phyloP scores from a whole-genome alignment of 2,888 invertebrate genomes.

The Ceriagrion tenellum region DNA sequence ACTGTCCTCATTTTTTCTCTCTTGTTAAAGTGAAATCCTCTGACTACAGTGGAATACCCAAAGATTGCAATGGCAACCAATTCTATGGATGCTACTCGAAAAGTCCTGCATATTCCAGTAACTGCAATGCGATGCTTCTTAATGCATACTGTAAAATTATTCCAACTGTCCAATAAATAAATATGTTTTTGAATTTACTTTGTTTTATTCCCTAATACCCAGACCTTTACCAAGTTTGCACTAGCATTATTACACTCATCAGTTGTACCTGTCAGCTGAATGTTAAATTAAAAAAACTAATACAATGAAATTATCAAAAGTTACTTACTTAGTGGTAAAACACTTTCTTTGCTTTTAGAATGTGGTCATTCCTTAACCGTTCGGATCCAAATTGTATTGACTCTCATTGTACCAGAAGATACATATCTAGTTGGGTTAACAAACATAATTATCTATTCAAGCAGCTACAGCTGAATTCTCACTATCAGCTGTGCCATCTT shows the following conservation, averaged over 20 bases:
- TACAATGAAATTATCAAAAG: background rate
- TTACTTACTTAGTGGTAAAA: background rate
- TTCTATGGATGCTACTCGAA: constrained; percentile 63
- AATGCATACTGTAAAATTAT: constrained; percentile 52
- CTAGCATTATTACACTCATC: background rate
- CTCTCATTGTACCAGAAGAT: too few relatives aligned
- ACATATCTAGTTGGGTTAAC: too few relatives aligned
- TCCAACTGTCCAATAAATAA: constrained; percentile 48
- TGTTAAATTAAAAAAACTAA: background rate
- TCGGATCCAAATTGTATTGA: too few relatives aligned
- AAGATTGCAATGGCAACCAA: constrained; percentile 63
- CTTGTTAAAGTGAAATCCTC: constrained; percentile 65
- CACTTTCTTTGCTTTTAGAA: background rate
- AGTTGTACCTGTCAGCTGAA: background rate
- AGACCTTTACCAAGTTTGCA: background rate
- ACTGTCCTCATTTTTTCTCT: constrained; percentile 44
- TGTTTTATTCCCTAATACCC: constrained; percentile 55
- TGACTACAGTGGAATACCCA: constrained; percentile 61
- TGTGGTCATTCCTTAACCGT: background rate
- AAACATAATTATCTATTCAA: too few relatives aligned
- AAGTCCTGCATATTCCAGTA: constrained; percentile 56
- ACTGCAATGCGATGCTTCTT: constrained; percentile 48
- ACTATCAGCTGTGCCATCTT: too few relatives aligned
- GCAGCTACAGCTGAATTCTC: too few relatives aligned
- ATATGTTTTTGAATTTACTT: constrained; percentile 34